Base-by-base conservation (phyloP, 2,113 vertebrate species). In the Monopterus albus region DNA sequence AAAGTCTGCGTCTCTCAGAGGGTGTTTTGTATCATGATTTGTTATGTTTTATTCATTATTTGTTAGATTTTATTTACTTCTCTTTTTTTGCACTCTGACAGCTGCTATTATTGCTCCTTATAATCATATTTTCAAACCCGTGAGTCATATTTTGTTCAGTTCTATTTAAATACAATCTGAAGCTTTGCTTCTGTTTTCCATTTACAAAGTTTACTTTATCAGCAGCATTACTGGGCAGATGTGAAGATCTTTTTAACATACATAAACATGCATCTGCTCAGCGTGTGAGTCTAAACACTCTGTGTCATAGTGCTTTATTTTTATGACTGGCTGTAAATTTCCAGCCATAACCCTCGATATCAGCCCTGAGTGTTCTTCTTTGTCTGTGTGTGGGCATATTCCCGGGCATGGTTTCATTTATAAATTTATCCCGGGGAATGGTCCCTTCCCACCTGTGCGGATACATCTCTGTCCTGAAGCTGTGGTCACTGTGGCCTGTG, bases 251-350 rank as follows among this genome's bases (percentile, higher is more conserved):
- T 40, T 35, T 40, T 53, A 18, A 17, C 15, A 20, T 4, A 23
- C 25, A 39, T 23, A 1, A 51, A 74, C 60, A 66, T 59, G 17
- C 40, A 70, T 68, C 31, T 67, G 61, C 39, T 62, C 15, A 1
- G 33, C 23, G 53, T 18, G 29, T 45, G 36, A 23, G 56, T 46
- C 53, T 20, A 52, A 47, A 18, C 13, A 7, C 18, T 46, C 38
- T 71, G 64, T 70, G 33, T 52, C 29, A 56, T 6, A 7, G 3
- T 3, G 38, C 53, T 36, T 56, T 43, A 60, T 79, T 79, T 89
- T 82, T 81, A 82, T 77, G 64, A 55, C 52, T 47, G 5, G 67
- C 62, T 77, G 83, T 86, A 87, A 84, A 87, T 83, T 86, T 90
- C 74, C 77, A 73, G n/a, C 46, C 72, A 67, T 78, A 78, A 83